A percentile compares a stretch with the other conserved stretches of the same genome.
Conservation (phyloP, 2,797 vertebrate species). For the Lycodopsis pacificus region DNA sequence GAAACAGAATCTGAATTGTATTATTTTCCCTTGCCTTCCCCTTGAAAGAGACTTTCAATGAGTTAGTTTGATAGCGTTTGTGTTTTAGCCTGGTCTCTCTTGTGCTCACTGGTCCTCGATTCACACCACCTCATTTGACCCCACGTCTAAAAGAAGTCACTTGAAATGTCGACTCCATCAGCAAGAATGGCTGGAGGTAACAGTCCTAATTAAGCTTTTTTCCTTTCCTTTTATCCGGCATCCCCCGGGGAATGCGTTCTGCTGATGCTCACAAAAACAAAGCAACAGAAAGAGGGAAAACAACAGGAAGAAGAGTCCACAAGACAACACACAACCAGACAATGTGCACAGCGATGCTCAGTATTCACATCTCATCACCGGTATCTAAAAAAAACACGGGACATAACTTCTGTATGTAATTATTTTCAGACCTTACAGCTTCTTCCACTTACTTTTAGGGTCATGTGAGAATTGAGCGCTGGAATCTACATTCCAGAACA, state of each 20-base stretch:
- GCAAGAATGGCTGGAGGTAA: conserved; percentile 53
- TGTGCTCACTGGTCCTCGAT: conserved; percentile 3
- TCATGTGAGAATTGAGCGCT: conserved; percentile 27
- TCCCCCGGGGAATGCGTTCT: conserved; percentile 59
- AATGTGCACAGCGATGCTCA: conserved; percentile 11
- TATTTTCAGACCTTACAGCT: conserved; percentile 32
- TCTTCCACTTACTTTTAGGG: conserved; percentile 33
- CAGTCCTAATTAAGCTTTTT: conserved; percentile 69
- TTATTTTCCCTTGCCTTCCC: conserved; percentile 57
- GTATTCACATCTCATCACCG: conserved; percentile 33
- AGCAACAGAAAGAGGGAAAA: conserved; percentile 58
- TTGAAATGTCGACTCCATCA: conserved; percentile 55
- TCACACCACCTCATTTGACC: conserved; percentile 47
- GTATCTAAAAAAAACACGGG: conserved; percentile 1
- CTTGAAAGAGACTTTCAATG: conserved; percentile 71
- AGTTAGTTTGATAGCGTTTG: conserved; percentile 54
- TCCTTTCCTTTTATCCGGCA: conserved; percentile 50
- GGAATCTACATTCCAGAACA: conserved; percentile 44
- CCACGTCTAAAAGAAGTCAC: conserved; percentile 52
- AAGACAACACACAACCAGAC: conserved; percentile 45
- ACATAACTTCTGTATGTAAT: conserved; percentile 16
- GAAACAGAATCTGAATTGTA: conserved; percentile 68
- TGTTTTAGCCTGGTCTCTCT: conserved; percentile 24
- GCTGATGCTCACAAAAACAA: conserved; percentile 66
- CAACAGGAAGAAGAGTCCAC: conserved; percentile 54